A percentile compares a stretch with the other conserved stretches of the same genome.
phyloP scores from a whole-genome alignment of 2,113 vertebrate species.

The Lophius piscatorius region DNA sequence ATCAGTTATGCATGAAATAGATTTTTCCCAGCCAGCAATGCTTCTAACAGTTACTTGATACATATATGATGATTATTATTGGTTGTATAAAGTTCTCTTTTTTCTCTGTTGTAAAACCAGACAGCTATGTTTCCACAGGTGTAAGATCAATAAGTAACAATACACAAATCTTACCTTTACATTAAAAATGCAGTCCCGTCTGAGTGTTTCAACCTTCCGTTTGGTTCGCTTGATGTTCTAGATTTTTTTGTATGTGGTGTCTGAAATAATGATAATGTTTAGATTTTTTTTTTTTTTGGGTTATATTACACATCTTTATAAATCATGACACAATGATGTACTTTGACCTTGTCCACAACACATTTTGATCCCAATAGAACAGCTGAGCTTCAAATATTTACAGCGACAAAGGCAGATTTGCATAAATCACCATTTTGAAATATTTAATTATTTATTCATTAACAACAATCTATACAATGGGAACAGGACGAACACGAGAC shows the following conservation, averaged over 20 bases:
- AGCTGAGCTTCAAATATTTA: conserved; percentile 21
- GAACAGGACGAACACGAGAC: no score
- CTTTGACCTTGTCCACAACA: conserved; percentile 9
- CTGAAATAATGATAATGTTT: conserved; percentile 48
- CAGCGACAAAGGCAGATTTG: conserved; percentile 50
- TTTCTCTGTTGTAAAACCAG: conserved; percentile 18
- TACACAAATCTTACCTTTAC: no score
- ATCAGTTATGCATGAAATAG: no score
- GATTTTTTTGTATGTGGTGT: conserved; percentile 63
- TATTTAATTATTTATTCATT: conserved; percentile 9
- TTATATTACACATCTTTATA: conserved; percentile 26
- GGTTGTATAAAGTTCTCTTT: conserved; percentile 9
- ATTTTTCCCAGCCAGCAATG: no score
- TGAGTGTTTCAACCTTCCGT: conserved; percentile 51
- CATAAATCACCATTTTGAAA: conserved; percentile 28
- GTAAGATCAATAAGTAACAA: conserved; percentile 9
- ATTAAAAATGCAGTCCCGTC: conserved; percentile 27
- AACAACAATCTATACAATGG: no score
- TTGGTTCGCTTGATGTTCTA: conserved; percentile 44
- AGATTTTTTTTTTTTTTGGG: conserved; percentile 19
- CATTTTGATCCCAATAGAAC: conserved; percentile 4
- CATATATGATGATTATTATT: no score
- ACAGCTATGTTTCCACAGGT: conserved; percentile 22
- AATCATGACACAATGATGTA: conserved; percentile 12
- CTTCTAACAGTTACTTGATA: no score